Evolutionary conservation across 30 jellyfish, hydroid and myxozoan genomes (phyloP).

Genomic region (Pelagia noctiluca): DNA sequence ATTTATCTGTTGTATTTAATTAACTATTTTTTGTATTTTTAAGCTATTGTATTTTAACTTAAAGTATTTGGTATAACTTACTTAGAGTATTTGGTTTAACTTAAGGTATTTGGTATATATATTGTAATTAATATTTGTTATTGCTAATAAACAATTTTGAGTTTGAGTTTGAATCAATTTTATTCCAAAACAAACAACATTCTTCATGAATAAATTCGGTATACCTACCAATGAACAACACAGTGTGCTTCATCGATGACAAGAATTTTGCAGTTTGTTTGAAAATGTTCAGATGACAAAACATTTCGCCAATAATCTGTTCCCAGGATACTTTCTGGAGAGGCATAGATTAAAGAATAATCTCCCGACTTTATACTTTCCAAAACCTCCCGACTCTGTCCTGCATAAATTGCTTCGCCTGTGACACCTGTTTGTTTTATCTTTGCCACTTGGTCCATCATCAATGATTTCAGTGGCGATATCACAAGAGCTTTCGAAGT

Average conservation of each 20-base stretch:
- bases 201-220: not conserved
- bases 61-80: not conserved
- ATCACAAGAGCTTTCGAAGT: slow-evolving; percentile 25
- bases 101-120: not conserved
- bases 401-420: slow-evolving; percentile 35
- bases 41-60: not conserved
- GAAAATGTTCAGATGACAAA: slow-evolving; percentile 11
- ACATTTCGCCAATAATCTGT: slow-evolving; percentile 34
- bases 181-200: not conserved
- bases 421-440: slow-evolving; percentile 19
- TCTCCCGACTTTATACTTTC: not conserved
- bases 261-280: slow-evolving; percentile 12
- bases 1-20: no score
- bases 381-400: slow-evolving; percentile 15
- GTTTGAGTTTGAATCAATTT: not conserved
- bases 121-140: not conserved
- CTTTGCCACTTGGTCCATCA: slow-evolving; percentile 50
- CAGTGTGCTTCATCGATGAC: slow-evolving; percentile 58
- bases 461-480: slow-evolving; percentile 39
- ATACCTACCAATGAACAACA: slow-evolving; percentile 40
- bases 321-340: slow-evolving; percentile 41
- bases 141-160: not conserved
- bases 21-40: no score
- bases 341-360: slow-evolving; percentile 8
- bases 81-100: no score